These are phyloP conservation scores for Trichonephila clavata DNA, from an alignment of 1,140 invertebrate genomes.

Conservation along the genomic window DNA sequence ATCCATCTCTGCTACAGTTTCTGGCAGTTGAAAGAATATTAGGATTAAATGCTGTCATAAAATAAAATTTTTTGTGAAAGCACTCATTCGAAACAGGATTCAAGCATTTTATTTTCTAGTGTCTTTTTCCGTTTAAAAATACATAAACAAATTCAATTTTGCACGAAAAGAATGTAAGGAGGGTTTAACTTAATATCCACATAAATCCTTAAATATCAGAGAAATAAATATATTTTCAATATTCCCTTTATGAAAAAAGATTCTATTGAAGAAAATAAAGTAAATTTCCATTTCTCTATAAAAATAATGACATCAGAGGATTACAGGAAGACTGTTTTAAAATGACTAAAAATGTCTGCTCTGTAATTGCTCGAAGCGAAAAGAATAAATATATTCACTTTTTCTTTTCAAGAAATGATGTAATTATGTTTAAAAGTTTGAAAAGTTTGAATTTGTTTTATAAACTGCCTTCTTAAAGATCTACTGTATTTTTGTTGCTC, in stretches of 20 bases:
- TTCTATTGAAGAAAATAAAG: not conserved
- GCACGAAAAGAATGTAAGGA: not conserved
- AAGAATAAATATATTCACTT: not conserved
- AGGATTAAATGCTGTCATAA: not conserved
- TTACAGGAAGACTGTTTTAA: not conserved
- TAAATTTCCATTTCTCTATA: not conserved
- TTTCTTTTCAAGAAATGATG: too few relatives aligned
- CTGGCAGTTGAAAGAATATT: not conserved
- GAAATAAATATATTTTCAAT: constrained; percentile 16
- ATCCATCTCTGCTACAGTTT: not conserved
- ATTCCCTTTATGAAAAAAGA: not conserved
- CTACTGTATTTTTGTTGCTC: not conserved
- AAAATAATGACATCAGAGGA: not conserved
- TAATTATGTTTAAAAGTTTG: too few relatives aligned
- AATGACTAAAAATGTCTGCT: not conserved
- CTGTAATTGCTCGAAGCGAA: not conserved
- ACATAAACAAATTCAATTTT: constrained; percentile 29
- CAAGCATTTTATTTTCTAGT: not conserved
- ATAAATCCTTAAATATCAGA: not conserved
- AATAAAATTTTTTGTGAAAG: not conserved
- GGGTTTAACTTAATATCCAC: not conserved
- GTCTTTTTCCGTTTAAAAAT: not conserved
- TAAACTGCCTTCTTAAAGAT: too few relatives aligned
- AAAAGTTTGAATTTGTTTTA: too few relatives aligned
- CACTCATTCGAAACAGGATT: not conserved